Evolutionary conservation across 1,140 invertebrate species (phyloP).

Genomic region (Leptopilina boulardi): DNA sequence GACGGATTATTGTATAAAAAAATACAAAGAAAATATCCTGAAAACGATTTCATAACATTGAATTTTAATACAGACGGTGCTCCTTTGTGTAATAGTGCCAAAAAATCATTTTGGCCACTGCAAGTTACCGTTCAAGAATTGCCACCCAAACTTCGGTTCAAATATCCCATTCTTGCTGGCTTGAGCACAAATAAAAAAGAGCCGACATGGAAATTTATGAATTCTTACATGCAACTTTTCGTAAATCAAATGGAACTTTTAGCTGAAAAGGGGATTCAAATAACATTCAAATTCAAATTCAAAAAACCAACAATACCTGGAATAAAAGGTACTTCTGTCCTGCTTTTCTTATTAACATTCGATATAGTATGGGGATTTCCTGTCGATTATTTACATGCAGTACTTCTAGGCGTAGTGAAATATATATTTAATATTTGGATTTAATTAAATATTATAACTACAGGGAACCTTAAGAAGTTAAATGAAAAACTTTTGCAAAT

Average conservation of each 20-base stretch:
- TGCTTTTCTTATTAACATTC: slow-evolving; percentile 38
- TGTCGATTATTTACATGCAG: slow-evolving; percentile 52
- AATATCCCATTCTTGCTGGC: slow-evolving; percentile 40
- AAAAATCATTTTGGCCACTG: slow-evolving; percentile 49
- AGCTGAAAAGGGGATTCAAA: slow-evolving; percentile 42
- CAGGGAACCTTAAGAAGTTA: background rate
- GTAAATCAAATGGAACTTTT: slow-evolving; percentile 46
- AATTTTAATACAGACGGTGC: slow-evolving; percentile 53
- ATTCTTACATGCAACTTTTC: slow-evolving; percentile 51
- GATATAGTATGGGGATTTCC: slow-evolving; percentile 50
- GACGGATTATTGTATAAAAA: background rate
- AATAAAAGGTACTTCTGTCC: slow-evolving; percentile 42
- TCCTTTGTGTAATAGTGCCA: slow-evolving; percentile 44
- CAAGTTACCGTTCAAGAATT: slow-evolving; percentile 50
- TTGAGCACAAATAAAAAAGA: slow-evolving; percentile 45
- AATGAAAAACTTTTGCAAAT: slow-evolving; percentile 17
- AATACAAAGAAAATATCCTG: background rate
- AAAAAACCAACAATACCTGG: slow-evolving; percentile 27
- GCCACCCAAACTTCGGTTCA: slow-evolving; percentile 45
- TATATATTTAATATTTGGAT: slow-evolving; percentile 41
- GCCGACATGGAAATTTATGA: slow-evolving; percentile 51
- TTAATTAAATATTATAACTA: slow-evolving; percentile 9
- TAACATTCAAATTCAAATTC: slow-evolving; percentile 48
- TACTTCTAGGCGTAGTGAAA: slow-evolving; percentile 42
- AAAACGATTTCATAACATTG: slow-evolving; percentile 38